Evolutionary conservation across 2,888 invertebrate genomes (phyloP).

Genomic region (Tridacna crocea): DNA sequence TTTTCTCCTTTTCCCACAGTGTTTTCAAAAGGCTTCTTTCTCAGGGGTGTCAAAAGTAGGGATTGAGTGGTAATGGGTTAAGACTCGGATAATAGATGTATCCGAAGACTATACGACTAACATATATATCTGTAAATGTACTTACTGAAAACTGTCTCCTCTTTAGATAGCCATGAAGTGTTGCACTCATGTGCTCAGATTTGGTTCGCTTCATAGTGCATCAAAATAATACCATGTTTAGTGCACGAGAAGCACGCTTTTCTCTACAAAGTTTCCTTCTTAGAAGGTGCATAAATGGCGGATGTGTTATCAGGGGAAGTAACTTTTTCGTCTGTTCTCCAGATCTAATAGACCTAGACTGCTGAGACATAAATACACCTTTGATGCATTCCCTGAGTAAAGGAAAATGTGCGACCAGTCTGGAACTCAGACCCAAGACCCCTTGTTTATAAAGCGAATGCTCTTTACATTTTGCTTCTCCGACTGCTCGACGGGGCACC

Average conservation of each 20-base stretch:
- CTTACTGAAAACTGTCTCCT: slow-evolving; percentile 76
- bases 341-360: no score
- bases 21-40: no score
- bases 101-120: not conserved
- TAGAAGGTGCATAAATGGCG: not conserved
- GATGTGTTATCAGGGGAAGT: not conserved
- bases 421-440: no score
- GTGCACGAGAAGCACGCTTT: not conserved
- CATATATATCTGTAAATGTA: not conserved
- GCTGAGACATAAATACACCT: no score
- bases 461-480: no score
- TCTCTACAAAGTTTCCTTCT: not conserved
- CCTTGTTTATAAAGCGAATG: no score
- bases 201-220: slow-evolving; percentile 74
- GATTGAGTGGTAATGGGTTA: no score
- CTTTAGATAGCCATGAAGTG: slow-evolving; percentile 75
- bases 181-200: slow-evolving; percentile 75
- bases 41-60: no score
- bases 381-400: no score
- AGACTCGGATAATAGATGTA: not conserved
- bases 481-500: no score
- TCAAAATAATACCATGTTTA: not conserved
- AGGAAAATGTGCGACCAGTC: no score
- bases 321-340: not conserved
- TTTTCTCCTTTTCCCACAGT: no score